phyloP scores from a whole-genome alignment of 2,888 invertebrate species.

The Litoditis marina region DNA sequence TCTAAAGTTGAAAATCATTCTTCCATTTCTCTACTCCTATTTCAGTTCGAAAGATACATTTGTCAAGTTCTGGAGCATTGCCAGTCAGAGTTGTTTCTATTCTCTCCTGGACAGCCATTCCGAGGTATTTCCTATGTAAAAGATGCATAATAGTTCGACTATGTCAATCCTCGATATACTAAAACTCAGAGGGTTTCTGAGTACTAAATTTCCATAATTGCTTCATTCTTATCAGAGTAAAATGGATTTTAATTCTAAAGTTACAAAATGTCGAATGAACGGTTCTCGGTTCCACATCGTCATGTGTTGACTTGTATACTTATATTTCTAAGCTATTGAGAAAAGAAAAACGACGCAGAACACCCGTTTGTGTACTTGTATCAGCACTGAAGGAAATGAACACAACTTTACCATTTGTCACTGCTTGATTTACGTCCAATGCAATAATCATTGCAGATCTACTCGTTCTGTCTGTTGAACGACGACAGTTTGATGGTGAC shows the following conservation, averaged over 20 bases:
- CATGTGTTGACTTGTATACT: too few species aligned
- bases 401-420: neutral
- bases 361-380: too few species aligned
- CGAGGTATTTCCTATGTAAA: constrained; percentile 69
- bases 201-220: constrained; percentile 3
- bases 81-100: constrained; percentile 90
- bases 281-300: too few species aligned
- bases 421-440: neutral
- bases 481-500: constrained; percentile 81
- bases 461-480: constrained; percentile 78
- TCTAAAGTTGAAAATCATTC: neutral
- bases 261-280: too few species aligned
- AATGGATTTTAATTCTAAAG: too few species aligned
- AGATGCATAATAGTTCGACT: too few species aligned
- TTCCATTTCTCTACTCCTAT: neutral
- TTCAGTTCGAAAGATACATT: constrained; percentile 81
- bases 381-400: neutral
- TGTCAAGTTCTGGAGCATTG: constrained; percentile 94
- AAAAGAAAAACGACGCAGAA: too few species aligned
- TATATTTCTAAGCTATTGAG: too few species aligned
- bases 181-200: constrained; percentile 4
- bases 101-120: constrained; percentile 76
- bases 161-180: too few species aligned
- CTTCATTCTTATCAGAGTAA: too few species aligned
- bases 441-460: constrained; percentile 66